Conservation (phyloP, 2,113 vertebrate genomes). For the Charadrius vociferus region DNA sequence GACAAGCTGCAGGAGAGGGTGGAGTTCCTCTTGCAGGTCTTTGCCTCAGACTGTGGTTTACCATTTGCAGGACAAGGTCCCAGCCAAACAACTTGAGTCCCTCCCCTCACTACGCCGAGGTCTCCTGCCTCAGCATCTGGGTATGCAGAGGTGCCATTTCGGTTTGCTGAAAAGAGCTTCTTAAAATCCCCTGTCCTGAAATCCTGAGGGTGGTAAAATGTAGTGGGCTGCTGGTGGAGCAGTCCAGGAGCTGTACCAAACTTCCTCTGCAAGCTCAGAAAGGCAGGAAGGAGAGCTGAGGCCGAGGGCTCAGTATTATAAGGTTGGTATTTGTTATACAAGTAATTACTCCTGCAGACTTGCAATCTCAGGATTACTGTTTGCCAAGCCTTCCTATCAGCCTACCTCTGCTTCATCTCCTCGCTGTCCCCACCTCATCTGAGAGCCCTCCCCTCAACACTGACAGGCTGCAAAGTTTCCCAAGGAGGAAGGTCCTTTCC, state of each 20-base stretch:
- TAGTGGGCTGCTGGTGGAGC: not conserved
- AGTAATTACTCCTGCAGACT: not conserved
- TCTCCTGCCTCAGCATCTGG: not conserved
- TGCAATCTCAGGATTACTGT: not conserved
- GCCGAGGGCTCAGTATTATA: rapidly evolving
- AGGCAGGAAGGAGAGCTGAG: not conserved
- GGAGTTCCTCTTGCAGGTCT: not conserved
- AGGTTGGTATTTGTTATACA: not conserved
- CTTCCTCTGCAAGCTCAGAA: not conserved
- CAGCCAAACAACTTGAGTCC: not conserved
- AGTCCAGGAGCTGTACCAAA: rapidly evolving
- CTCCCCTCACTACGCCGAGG: not conserved
- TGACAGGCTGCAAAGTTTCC: not conserved
- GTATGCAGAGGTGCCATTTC: not conserved
- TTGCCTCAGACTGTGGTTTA: not conserved
- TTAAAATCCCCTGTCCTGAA: not conserved
- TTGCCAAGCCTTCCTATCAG: not conserved
- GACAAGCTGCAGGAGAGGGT: rapidly evolving
- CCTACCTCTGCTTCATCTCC: not conserved
- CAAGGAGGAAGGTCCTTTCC: not conserved
- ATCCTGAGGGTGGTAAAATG: not conserved
- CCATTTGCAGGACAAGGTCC: not conserved
- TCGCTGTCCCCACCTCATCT: not conserved
- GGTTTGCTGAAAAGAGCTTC: not conserved
- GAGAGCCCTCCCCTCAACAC: not conserved